Base-by-base conservation (phyloP, 2,113 vertebrate genomes). In the Xenus cinereus region DNA sequence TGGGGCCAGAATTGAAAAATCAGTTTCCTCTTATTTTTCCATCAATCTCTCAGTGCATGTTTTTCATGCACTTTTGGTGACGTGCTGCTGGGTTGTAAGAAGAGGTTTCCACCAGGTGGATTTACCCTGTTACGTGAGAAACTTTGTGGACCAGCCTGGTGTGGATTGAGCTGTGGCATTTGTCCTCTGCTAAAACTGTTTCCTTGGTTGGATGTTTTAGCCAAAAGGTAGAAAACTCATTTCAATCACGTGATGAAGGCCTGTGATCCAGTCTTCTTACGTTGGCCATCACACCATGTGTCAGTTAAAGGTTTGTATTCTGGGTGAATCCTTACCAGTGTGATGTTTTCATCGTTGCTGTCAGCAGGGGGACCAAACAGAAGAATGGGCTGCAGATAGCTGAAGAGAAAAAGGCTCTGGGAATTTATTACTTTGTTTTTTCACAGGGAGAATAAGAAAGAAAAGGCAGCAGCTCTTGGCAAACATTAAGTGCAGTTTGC, bases 301-400 rank as follows among this genome's bases (percentile, higher is more conserved):
- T 71, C 77, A 89, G n/a, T 46, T 18, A 54, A 73, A 68, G 80
- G 32, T 82, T 91, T 85, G 28, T 43, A 33, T 82, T 59, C 89
- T 39, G 59, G 71, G 26, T 2, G 4, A 89, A 41, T 83, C 80
- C 71, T 78, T 54, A 66, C 62, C 5, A 7, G 46, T 66, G 81
- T 0, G 6, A 69, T 63, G 77, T 75, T 95, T 96, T 76, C 84
- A n/a, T 93, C 71, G 0, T 67, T 82, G 71, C 74, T 94, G 67
- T 71, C 93, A 96, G 89, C 77, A 83, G 84, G 88, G 37, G 37
- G 26, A 75, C 39, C 23, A 35, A 91, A n/a, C 37, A 35, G 89
- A 93, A 87, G 83, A 96, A 94, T 69, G 86, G 45, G 41, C 60
- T 83, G 63, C 50, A 95, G 91, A 88, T 68, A 89, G 54, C 27